Evolutionary conservation across 2,888 invertebrate genomes (phyloP), one percentile per base, ranked within the genome.

Genomic region (Idaea biselata): DNA sequence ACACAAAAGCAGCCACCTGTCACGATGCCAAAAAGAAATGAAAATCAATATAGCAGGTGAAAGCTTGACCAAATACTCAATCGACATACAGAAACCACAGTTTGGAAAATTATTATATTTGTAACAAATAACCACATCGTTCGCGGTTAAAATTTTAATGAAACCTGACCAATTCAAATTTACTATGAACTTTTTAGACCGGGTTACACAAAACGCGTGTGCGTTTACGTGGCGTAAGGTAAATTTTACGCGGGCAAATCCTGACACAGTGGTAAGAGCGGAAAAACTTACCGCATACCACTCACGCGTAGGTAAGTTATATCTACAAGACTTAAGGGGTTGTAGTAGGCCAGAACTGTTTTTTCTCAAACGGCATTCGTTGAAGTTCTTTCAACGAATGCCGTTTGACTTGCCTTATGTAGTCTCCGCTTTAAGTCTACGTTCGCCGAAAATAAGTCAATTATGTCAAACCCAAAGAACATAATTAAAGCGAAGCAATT

Each of bases 31-130:
- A 70, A 63, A 63, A 66, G 62, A 63, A 65, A 66, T 61, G 55
- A 60, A 65, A 44, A 8, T 11, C 44, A 8, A 58, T 68, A 68
- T 59, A 68, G 61, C 78, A 78, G 77, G 77, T 80, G 82, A 78
- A 73, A 70, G 71, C 64, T 67, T 79, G 77, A 78, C 79, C 79
- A 78, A 82, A 77, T 72, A 73, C 79, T 81, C 74, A 77, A 81
- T 79, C 73, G 67, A 66, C 72, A 68, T 76, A 73, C 65, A 63
- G 44, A 70, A 68, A 79, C 79, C 76, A 71, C 79, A 79, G 71
- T 74, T 74, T 72, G 72, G 67, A 58, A 66, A 69, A 65, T 72
- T 73, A 69, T 70, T 59, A 78, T 67, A n/a, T n/a, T n/a, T n/a
- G n/a, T n/a, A 70, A 75, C 66, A 69, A 63, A 58, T 60, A 67